Conservation (phyloP, 2,113 vertebrate species). For the Dromiciops gliroides region DNA sequence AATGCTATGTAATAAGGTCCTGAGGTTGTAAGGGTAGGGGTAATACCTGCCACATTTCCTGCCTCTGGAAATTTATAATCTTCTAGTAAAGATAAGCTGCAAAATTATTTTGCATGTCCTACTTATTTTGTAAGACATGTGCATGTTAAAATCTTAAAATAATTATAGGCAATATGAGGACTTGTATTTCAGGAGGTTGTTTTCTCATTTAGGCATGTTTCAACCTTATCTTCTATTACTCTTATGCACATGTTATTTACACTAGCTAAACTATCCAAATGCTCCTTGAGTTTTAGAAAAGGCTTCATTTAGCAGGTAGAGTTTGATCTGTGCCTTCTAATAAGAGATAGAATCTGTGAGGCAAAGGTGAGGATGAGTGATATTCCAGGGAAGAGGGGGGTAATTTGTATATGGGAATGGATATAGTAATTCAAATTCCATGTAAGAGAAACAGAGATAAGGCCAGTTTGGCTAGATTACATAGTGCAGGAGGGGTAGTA, state of each 20-base stretch:
- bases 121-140: neutral
- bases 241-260: neutral
- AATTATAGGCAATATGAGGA: neutral
- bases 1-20: neutral
- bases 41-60: neutral
- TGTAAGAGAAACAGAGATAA: neutral
- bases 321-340: neutral
- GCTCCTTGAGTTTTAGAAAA: no score
- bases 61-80: neutral
- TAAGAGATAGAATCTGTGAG: neutral
- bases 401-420: neutral
- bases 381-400: neutral
- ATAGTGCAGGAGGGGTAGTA: neutral
- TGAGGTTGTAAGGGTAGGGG: neutral
- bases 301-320: neutral
- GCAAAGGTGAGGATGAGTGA: neutral
- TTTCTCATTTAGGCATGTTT: neutral
- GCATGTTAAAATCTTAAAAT: neutral
- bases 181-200: neutral
- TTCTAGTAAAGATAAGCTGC: neutral
- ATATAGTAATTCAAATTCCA: no score
- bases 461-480: neutral
- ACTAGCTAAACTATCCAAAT: neutral
- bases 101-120: neutral
- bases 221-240: neutral